Base-by-base conservation (phyloP, 2,113 vertebrate genomes). In the Vidua chalybeata region DNA sequence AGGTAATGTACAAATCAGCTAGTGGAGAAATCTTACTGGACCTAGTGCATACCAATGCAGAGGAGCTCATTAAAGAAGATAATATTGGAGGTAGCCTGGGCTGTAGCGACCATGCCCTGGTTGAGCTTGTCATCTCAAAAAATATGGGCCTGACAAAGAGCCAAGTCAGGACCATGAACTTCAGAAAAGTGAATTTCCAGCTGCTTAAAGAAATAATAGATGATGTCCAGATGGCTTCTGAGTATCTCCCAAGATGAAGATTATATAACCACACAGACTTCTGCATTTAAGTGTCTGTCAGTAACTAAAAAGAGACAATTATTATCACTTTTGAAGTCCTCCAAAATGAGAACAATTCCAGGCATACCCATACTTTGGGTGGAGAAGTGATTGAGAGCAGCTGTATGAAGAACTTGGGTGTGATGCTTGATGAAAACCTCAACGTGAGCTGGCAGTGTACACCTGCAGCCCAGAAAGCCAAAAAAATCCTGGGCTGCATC, bases 21-120 rank as follows among this genome's bases (percentile, higher is more conserved):
- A 72, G 41, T 2, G 6, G 9, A 63, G 41, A 55, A 72, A 55
- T 30, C 0, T n/a, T 35, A 31, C 20, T 63, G 24, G n/a, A 35
- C 51, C 4, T 71, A 23, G 10, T 18, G 10, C 23, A 48, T 30
- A 30, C 13, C 41, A 35, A 1, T 1, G 1, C 35, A 56, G 43
- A 64, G 19, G 30, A 88, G 7, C 3, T 49, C 41, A 56, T 63
- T 80, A 43, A 87, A 49, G 19, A 39, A 24, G 7, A 9, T 30
- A 48, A 41, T 4, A 56, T 4, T 56, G 41, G 20, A 41, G 21
- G 9, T n/a, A 56, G 11, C 16, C 16, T 72, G 30, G 23, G 17
- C 16, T 49, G 8, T 27, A 35, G 43, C 0, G 0, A 49, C 7
- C 26, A 49, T 24, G 7, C 4, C 7, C 24, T 35, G 16, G 4